These are phyloP conservation scores for Drosophila pseudoananassae DNA, from an alignment of 1,140 invertebrate species.

Conservation along the genomic window DNA sequence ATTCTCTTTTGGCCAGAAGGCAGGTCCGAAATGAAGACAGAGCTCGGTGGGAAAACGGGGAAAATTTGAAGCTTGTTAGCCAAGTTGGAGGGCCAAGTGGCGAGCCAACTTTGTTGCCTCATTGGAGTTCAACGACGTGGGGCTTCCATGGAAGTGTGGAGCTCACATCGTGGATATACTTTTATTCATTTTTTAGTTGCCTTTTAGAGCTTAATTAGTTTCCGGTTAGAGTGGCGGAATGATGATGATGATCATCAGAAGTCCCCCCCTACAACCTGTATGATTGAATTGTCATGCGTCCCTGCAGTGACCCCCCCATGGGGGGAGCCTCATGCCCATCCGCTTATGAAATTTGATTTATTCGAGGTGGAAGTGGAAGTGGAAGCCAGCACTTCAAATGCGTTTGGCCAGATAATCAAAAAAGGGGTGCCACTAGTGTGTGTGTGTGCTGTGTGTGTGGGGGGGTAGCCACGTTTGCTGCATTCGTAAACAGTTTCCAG, in stretches of 20 bases:
- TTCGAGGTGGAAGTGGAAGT: constrained; percentile 72
- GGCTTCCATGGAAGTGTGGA: constrained; percentile 13
- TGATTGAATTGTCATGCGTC: neutral
- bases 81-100: neutral
- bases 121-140: constrained; percentile 14
- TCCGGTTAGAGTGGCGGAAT: constrained; percentile 17
- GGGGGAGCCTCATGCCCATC: constrained; percentile 23
- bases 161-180: too few species aligned
- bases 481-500: constrained; percentile 65
- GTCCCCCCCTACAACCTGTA: too few species aligned
- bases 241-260: too few species aligned
- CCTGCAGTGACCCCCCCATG: constrained; percentile 7
- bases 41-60: constrained; percentile 37
- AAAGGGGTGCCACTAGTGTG: constrained; percentile 7
- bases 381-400: constrained; percentile 75
- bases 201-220: constrained; percentile 23
- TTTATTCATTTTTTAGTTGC: constrained; percentile 2
- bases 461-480: constrained; percentile 48
- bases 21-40: neutral
- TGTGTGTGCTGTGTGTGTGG: too few species aligned
- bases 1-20: too few species aligned
- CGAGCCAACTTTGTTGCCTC: neutral
- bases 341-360: constrained; percentile 62
- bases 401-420: constrained; percentile 67
- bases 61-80: constrained; percentile 34